Evolutionary conservation across 2,113 vertebrate genomes (phyloP).

Genomic region (Anhinga anhinga): DNA sequence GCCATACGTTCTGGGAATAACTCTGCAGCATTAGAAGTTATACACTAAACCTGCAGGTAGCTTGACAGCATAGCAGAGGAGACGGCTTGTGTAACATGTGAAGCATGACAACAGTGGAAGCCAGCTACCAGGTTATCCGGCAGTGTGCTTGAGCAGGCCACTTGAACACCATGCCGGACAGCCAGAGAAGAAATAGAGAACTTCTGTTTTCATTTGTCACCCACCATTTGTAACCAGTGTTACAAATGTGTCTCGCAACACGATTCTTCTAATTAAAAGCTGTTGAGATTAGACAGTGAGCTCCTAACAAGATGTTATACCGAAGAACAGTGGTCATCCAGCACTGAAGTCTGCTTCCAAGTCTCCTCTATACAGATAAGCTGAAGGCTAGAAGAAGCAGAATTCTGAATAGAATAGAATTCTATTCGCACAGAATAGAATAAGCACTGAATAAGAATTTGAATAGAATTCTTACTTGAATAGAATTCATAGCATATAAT

Average conservation of each 20-base stretch:
- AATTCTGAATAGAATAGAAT: no score
- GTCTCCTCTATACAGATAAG: not conserved
- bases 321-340: not conserved
- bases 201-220: not conserved
- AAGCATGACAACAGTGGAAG: not conserved
- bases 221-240: not conserved
- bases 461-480: no score
- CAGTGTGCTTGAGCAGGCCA: not conserved
- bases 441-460: no score
- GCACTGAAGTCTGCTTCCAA: not conserved
- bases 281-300: not conserved
- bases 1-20: not conserved
- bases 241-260: not conserved
- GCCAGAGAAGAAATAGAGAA: not conserved
- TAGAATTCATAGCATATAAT: no score
- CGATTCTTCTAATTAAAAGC: not conserved
- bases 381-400: not conserved
- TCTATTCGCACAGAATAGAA: no score
- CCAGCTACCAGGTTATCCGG: not conserved
- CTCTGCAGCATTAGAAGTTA: not conserved
- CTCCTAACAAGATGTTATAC: not conserved
- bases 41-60: not conserved
- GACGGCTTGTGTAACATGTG: not conserved
- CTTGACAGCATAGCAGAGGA: not conserved
- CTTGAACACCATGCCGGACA: not conserved